These are phyloP conservation scores for Dolichoris vasculosae DNA, from an alignment of 1,140 invertebrate genomes.

Conservation along the genomic window DNA sequence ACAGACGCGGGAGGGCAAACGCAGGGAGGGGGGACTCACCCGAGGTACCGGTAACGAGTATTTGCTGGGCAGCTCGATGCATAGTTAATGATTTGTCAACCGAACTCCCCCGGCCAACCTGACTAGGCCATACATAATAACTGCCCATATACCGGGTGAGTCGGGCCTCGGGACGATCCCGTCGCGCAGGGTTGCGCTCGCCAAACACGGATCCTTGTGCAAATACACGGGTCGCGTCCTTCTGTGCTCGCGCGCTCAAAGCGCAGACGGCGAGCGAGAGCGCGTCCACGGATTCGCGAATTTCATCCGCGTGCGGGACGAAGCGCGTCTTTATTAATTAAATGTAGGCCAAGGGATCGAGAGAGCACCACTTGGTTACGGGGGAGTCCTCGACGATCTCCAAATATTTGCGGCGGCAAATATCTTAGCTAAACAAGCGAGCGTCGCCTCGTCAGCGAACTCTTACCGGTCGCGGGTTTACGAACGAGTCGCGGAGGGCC, in stretches of 20 bases:
- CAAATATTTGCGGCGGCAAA: slow-evolving; percentile 75
- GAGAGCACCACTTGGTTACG: neutral
- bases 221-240: slow-evolving; percentile 25
- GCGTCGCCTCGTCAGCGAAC: slow-evolving; percentile 62
- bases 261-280: neutral
- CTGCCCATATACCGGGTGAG: slow-evolving; percentile 62
- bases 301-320: neutral
- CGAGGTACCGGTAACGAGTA: slow-evolving; percentile 72
- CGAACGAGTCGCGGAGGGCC: neutral
- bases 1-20: neutral
- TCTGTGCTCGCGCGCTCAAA: neutral
- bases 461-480: slow-evolving; percentile 7
- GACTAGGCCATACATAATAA: slow-evolving; percentile 73
- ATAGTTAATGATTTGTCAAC: slow-evolving; percentile 77
- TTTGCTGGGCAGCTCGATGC: slow-evolving; percentile 74
- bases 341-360: slow-evolving; percentile 63
- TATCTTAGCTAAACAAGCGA: slow-evolving; percentile 74
- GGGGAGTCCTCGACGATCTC: slow-evolving; percentile 70
- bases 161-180: slow-evolving; percentile 33
- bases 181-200: neutral
- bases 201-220: slow-evolving; percentile 35
- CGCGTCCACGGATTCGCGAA: neutral
- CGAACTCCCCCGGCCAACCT: slow-evolving; percentile 60
- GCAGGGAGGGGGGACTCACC: neutral
- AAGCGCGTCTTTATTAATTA: slow-evolving; percentile 66